Evolutionary conservation across 2,797 vertebrate genomes (phyloP), one percentile per base, ranked within the genome.

Genomic region (Anguilla obscura): DNA sequence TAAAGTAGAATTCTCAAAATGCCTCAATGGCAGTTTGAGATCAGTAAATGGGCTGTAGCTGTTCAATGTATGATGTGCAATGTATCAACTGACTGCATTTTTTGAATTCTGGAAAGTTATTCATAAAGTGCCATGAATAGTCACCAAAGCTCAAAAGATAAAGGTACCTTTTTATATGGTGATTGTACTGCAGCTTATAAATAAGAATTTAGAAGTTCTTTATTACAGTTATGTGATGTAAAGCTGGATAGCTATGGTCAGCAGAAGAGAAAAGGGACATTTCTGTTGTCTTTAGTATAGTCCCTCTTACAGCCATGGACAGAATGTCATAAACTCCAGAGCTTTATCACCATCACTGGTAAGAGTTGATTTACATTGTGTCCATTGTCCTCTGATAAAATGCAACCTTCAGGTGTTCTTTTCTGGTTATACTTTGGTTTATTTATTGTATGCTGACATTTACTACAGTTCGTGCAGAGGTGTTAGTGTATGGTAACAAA

Each of bases 401-500:
- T 18, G 1, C 33, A 76, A 76, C 74, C 74, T 76, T 76, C 33
- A 76, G 74, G 74, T 76, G 74, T 76, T 76, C 74, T 74, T 36
- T 74, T 16, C 74, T 76, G 33, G 74, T 76, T 76, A 76, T 40
- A 76, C 33, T 76, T 76, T 76, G 74, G 74, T 76, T 76, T 76
- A 76, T 76, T 40, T 76, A 40, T 76, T 40, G 16, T 40, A 40
- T 7, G 10, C 16, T 76, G 74, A 76, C 74, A 76, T 76, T 76
- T 76, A 40, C 74, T 76, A 76, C 14, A 21, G 74, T 40, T 76
- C 33, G 40, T 40, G 74, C 33, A 40, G 74, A 14, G 33, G 14
- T 76, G 30, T 40, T 76, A 33, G 36, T 76, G 33, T 18, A 40
- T 40, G 1, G 33, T 16, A 76, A 36, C 30, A 74, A 74, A 74